Conservation (phyloP, 2,797 vertebrate genomes). For the Erithacus rubecula region DNA sequence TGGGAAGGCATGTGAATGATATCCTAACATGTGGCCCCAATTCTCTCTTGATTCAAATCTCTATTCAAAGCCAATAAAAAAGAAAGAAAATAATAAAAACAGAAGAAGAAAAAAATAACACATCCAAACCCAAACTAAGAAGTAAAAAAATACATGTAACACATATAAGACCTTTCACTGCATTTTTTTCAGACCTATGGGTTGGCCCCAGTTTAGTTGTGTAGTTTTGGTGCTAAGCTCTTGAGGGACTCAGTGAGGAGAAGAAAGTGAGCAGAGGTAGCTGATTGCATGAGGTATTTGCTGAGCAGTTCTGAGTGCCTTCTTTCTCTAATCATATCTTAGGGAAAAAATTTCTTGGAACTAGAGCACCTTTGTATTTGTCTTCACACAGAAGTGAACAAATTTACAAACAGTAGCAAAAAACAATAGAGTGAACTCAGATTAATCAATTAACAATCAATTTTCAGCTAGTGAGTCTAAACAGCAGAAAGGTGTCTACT, state of each 20-base stretch:
- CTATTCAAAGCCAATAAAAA: background rate
- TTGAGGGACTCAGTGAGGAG: background rate
- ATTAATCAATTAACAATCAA: background rate
- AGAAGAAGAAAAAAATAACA: background rate
- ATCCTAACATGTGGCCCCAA: background rate
- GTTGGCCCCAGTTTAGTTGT: background rate
- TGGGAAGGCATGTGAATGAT: background rate
- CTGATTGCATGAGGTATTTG: background rate
- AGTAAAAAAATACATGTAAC: background rate
- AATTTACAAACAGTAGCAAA: background rate
- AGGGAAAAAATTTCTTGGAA: background rate
- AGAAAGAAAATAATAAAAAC: background rate
- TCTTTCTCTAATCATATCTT: background rate
- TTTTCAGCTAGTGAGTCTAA: background rate
- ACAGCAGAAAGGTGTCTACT: background rate
- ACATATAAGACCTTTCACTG: background rate
- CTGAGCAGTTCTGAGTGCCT: background rate
- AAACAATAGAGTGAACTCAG: background rate
- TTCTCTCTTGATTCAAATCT: background rate
- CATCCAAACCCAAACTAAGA: background rate
- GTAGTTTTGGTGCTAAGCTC: background rate
- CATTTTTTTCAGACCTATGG: background rate
- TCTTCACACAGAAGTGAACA: background rate
- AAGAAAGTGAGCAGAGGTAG: background rate
- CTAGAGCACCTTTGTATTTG: background rate